phyloP scores from a whole-genome alignment of 1,140 invertebrate genomes.

The Acromyrmex charruanus region DNA sequence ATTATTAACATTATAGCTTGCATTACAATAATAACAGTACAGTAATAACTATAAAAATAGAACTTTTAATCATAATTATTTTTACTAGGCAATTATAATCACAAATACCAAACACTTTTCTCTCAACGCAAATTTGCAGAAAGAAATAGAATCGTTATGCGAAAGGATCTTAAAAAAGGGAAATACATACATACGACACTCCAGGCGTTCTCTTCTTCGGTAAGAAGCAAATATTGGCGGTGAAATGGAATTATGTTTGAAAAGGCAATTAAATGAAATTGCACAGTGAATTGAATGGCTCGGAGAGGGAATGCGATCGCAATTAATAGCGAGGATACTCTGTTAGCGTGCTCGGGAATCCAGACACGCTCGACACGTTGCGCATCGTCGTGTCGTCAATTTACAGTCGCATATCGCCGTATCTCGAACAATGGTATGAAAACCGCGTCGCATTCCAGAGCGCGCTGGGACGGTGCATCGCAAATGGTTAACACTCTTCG shows the following conservation, averaged over 20 bases:
- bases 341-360: constrained; percentile 46
- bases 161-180: background rate
- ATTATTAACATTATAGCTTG: too few species aligned
- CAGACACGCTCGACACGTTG: constrained; percentile 48
- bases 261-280: constrained; percentile 48
- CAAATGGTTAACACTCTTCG: constrained; percentile 22
- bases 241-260: constrained; percentile 29
- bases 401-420: constrained; percentile 54
- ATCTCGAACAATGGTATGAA: constrained; percentile 53
- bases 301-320: constrained; percentile 19
- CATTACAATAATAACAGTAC: too few species aligned
- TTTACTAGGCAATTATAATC: too few species aligned
- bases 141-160: background rate
- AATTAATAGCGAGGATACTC: constrained; percentile 37
- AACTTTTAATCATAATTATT: too few species aligned
- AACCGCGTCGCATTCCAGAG: constrained; percentile 47
- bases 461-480: background rate
- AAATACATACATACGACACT: background rate
- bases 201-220: background rate
- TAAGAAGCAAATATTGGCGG: background rate
- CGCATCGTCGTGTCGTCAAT: constrained; percentile 48
- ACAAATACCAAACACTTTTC: too few species aligned
- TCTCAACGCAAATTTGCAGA: background rate
- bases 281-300: background rate
- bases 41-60: too few species aligned